Evolutionary conservation across 2,113 vertebrate species (phyloP).

Genomic region (Porphyrio hochstetteri): DNA sequence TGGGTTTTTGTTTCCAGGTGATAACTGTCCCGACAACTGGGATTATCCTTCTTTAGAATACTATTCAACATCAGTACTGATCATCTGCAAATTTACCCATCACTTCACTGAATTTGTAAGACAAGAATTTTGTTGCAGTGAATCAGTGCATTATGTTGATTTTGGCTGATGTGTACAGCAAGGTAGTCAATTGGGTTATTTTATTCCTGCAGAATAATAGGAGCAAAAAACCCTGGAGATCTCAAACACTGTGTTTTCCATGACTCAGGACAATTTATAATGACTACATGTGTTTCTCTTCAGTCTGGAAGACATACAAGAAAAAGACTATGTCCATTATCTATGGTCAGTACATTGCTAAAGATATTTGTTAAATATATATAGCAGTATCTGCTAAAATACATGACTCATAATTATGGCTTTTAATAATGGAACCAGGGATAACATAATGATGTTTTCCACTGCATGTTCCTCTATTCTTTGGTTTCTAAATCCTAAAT

Average conservation of each 20-base stretch:
- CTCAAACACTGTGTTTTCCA: background rate
- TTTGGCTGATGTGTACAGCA: background rate
- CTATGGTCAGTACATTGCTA: background rate
- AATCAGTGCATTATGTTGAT: background rate
- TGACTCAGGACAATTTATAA: background rate
- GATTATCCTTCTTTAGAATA: background rate
- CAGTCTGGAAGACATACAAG: background rate
- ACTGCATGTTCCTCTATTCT: background rate
- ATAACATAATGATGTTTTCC: background rate
- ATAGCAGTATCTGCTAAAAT: background rate
- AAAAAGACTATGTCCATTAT: background rate
- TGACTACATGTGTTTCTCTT: background rate
- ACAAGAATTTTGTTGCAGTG: background rate
- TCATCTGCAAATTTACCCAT: background rate
- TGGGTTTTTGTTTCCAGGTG: accelerated
- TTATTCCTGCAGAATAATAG: background rate
- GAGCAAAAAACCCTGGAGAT: background rate
- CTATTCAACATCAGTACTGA: background rate
- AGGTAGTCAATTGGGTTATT: background rate
- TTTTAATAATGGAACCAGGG: background rate
- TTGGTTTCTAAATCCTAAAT: background rate
- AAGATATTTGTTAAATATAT: background rate
- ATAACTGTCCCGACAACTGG: background rate
- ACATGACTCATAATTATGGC: background rate
- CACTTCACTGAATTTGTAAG: background rate